These are phyloP conservation scores for Drosophila kohkoa DNA, from an alignment of 1,140 invertebrate genomes.

Conservation along the genomic window DNA sequence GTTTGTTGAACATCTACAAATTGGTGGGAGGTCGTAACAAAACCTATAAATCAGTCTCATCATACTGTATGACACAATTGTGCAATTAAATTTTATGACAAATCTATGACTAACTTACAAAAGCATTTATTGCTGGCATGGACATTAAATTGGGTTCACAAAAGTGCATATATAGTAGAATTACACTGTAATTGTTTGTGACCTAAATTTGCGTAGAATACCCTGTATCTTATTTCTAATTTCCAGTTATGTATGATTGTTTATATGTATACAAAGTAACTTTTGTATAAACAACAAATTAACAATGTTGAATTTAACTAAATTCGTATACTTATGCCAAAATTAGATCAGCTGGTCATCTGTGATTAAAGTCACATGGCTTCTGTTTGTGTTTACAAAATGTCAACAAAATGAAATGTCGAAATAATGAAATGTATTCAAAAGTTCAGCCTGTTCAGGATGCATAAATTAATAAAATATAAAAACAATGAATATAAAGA, in stretches of 20 bases:
- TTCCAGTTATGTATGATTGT: background rate
- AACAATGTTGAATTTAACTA: background rate
- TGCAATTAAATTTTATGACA: constrained; percentile 27
- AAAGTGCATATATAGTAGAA: constrained; percentile 3
- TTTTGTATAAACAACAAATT: background rate
- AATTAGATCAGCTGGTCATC: background rate
- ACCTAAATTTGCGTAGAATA: background rate
- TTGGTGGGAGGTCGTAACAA: constrained; percentile 10
- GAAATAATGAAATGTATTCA: background rate
- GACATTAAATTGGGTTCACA: constrained; percentile 3
- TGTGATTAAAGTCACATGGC: background rate
- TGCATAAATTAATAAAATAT: too few relatives aligned
- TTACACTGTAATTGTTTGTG: background rate
- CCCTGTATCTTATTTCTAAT: background rate
- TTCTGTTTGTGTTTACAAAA: background rate
- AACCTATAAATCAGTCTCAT: constrained; percentile 18
- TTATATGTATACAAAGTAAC: background rate
- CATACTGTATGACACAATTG: background rate
- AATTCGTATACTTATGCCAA: background rate
- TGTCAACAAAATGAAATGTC: background rate
- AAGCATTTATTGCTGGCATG: background rate
- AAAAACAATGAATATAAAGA: background rate
- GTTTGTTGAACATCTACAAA: background rate
- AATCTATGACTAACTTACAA: constrained; percentile 6
- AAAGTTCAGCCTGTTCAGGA: background rate